Conservation (phyloP, 1,140 invertebrate species). For the Drosophila burlai region DNA sequence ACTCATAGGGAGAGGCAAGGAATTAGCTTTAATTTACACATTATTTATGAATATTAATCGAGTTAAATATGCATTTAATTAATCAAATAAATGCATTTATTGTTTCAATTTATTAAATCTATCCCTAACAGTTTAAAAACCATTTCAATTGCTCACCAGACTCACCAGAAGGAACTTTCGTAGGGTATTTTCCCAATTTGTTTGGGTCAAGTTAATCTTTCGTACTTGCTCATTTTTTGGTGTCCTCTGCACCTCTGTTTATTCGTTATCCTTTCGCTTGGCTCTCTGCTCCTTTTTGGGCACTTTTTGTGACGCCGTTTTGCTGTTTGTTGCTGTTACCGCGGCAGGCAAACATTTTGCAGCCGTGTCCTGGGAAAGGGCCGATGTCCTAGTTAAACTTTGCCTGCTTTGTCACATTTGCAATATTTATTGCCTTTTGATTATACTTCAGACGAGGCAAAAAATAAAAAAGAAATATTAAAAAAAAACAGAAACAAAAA, state of each 20-base stretch:
- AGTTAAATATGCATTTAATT: background rate
- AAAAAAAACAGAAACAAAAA: background rate
- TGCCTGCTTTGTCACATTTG: conserved; percentile 73
- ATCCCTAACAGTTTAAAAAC: background rate
- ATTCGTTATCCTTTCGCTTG: conserved; percentile 63
- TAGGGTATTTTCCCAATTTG: conserved; percentile 18
- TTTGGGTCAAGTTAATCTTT: conserved; percentile 21
- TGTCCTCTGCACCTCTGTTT: conserved; percentile 60
- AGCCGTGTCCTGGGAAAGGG: conserved; percentile 53
- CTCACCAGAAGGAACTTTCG: background rate
- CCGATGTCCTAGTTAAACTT: conserved; percentile 67
- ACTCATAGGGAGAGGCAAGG: background rate
- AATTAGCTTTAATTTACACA: background rate
- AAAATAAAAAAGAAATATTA: conserved; percentile 1
- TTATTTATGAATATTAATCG: background rate
- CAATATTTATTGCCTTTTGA: conserved; percentile 82
- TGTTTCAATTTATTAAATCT: background rate
- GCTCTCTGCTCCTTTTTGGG: conserved; percentile 9
- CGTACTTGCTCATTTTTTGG: conserved; percentile 35
- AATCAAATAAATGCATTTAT: background rate
- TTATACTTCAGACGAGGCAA: conserved; percentile 50
- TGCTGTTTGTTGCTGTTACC: conserved; percentile 63
- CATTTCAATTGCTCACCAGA: background rate
- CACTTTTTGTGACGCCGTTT: conserved; percentile 32
- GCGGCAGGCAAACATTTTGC: conserved; percentile 74